Percentiles rank a stretch among this genome's conserved stretches.
These are phyloP conservation scores for Thelaira solivaga DNA, from an alignment of 2,888 invertebrate species.

Conservation along the genomic window DNA sequence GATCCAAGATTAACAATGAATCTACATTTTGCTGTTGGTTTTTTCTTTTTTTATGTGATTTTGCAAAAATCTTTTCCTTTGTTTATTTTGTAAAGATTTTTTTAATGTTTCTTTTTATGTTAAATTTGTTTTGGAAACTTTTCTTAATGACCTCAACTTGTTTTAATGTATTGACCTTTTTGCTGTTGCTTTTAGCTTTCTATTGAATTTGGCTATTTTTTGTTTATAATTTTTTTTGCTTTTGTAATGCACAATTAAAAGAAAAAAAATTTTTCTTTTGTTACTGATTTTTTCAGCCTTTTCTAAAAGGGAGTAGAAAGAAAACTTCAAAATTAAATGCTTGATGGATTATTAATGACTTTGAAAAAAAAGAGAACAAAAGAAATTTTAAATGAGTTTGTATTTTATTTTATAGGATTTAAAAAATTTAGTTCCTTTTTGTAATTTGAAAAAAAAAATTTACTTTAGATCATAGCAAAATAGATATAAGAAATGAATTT, in stretches of 20 bases:
- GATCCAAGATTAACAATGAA: too few species aligned
- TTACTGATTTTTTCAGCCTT: slow-evolving; percentile 6
- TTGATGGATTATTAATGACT: slow-evolving; percentile 52
- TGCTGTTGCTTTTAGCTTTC: not conserved
- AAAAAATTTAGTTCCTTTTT: not conserved
- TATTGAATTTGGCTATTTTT: slow-evolving; percentile 4
- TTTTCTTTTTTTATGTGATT: not conserved
- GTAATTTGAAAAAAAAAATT: too few species aligned
- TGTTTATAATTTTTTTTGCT: not conserved
- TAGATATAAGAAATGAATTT: too few species aligned
- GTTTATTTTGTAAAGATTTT: slow-evolving; percentile 35
- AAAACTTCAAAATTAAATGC: slow-evolving; percentile 19
- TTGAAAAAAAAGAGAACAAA: not conserved
- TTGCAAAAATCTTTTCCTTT: slow-evolving; percentile 38
- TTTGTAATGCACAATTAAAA: slow-evolving; percentile 15
- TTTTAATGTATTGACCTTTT: slow-evolving; percentile 59
- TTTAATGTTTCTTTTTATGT: not conserved
- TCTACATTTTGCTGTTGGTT: not conserved
- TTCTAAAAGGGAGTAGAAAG: not conserved
- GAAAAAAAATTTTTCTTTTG: slow-evolving; percentile 31
- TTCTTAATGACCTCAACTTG: slow-evolving; percentile 55
- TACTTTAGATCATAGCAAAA: too few species aligned
- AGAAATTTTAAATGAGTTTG: not conserved
- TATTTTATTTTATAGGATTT: not conserved
- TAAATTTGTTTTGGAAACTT: not conserved